These are phyloP conservation scores for Mongoloraphidia duomilia DNA, from an alignment of 2,888 invertebrate genomes.

Conservation along the genomic window DNA sequence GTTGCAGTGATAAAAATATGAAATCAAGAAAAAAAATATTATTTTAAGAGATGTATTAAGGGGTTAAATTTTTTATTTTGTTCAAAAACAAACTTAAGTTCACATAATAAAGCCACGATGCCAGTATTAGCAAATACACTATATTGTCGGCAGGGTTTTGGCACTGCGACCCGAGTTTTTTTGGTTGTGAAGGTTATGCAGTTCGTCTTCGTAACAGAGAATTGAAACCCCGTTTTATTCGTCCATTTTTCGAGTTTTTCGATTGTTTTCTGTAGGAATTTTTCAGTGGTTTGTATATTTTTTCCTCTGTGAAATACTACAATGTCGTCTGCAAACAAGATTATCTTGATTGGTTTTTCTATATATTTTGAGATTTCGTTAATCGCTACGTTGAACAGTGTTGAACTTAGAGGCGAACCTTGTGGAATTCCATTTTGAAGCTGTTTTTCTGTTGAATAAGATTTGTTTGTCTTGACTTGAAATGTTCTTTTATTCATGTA, in stretches of 20 bases:
- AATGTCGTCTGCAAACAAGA: background rate
- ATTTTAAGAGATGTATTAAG: too few relatives aligned
- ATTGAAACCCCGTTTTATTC: conserved; percentile 7
- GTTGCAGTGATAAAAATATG: too few relatives aligned
- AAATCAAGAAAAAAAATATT: too few relatives aligned
- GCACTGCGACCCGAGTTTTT: too few relatives aligned
- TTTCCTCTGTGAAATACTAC: conserved; percentile 4
- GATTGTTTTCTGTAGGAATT: conserved; percentile 6
- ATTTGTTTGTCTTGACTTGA: background rate
- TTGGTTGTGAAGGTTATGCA: conserved; percentile 3
- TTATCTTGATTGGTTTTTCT: too few relatives aligned
- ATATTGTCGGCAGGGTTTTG: too few relatives aligned
- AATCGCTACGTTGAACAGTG: too few relatives aligned
- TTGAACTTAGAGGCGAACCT: background rate
- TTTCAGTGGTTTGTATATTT: conserved; percentile 2
- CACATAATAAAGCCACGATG: too few relatives aligned
- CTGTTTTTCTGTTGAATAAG: background rate
- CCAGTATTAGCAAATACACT: too few relatives aligned
- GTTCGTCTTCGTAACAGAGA: conserved; percentile 8
- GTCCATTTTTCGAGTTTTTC: conserved; percentile 5
- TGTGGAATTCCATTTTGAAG: background rate
- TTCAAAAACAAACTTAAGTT: too few relatives aligned
- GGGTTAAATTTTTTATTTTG: too few relatives aligned
- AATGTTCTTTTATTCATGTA: background rate
- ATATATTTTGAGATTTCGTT: too few relatives aligned